Percentiles rank a stretch among this genome's conserved stretches.
Conservation (phyloP, 2,888 invertebrate species). For the Melinaea marsaeus region DNA sequence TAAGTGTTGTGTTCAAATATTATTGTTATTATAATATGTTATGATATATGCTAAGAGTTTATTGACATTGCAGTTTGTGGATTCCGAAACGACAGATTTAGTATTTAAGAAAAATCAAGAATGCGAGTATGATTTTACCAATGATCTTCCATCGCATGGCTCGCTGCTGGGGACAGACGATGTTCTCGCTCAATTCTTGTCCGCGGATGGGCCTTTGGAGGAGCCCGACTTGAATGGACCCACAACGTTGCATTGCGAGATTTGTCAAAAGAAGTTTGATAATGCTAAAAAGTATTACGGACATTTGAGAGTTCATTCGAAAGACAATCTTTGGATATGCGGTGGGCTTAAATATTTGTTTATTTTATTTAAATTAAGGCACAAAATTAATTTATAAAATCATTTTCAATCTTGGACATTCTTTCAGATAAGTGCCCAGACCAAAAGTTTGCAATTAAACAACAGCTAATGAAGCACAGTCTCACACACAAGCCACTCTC, state of each 20-base stretch:
- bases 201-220: slow-evolving; percentile 63
- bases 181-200: slow-evolving; percentile 64
- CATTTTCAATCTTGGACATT: neutral
- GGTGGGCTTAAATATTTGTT: slow-evolving; percentile 39
- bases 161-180: slow-evolving; percentile 56
- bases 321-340: slow-evolving; percentile 68
- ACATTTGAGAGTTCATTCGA: slow-evolving; percentile 67
- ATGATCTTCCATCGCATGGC: slow-evolving; percentile 47
- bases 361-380: too few relatives aligned
- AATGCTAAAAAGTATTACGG: slow-evolving; percentile 72
- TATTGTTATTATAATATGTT: neutral
- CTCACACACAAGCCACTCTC: slow-evolving; percentile 61
- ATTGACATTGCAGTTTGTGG: slow-evolving; percentile 54
- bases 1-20: slow-evolving; percentile 38
- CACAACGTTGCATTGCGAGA: slow-evolving; percentile 66
- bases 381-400: too few relatives aligned
- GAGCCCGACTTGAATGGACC: slow-evolving; percentile 70
- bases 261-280: slow-evolving; percentile 67
- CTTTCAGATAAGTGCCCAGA: slow-evolving; percentile 62
- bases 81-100: slow-evolving; percentile 52
- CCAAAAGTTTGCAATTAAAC: slow-evolving; percentile 64
- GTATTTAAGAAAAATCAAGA: slow-evolving; percentile 46
- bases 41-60: neutral
- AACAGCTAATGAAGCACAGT: slow-evolving; percentile 65
- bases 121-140: slow-evolving; percentile 53